These are phyloP conservation scores for Branchellion lobata DNA, from an alignment of 2,888 invertebrate genomes.

Conservation along the genomic window DNA sequence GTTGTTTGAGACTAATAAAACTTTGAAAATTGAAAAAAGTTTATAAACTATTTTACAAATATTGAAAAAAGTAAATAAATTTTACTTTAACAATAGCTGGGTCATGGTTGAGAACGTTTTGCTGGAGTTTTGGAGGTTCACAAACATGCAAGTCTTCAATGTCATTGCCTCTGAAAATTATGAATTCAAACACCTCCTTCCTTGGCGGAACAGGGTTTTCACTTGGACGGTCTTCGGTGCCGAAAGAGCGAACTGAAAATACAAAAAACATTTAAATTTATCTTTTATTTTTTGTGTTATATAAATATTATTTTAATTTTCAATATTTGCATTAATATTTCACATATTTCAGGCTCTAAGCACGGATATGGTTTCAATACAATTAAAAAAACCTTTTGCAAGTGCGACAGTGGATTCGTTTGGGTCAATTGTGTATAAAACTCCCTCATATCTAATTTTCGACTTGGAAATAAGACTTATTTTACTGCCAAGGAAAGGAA, in stretches of 20 bases:
- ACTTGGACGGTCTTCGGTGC: slow-evolving; percentile 95
- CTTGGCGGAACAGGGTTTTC: slow-evolving; percentile 92
- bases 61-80: not conserved
- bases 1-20: slow-evolving; percentile 6
- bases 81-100: slow-evolving; percentile 89
- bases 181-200: slow-evolving; percentile 97
- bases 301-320: no score
- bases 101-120: slow-evolving; percentile 71
- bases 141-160: slow-evolving; percentile 95
- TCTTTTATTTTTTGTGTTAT: no score
- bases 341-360: no score
- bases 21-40: not conserved
- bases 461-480: slow-evolving; percentile 99
- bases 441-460: slow-evolving; percentile 97
- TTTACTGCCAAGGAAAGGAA: slow-evolving; percentile 93
- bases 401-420: slow-evolving; percentile 99
- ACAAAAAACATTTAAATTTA: no score
- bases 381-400: slow-evolving; percentile 85
- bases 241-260: slow-evolving; percentile 89
- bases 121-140: slow-evolving; percentile 68
- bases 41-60: not conserved
- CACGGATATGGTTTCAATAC: no score
- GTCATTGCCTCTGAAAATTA: slow-evolving; percentile 93
- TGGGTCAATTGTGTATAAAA: slow-evolving; percentile 97
- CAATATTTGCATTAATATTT: no score